Percentiles rank a stretch among this genome's conserved stretches.
phyloP scores from a whole-genome alignment of 2,797 vertebrate genomes.

The Tangara arthus region DNA sequence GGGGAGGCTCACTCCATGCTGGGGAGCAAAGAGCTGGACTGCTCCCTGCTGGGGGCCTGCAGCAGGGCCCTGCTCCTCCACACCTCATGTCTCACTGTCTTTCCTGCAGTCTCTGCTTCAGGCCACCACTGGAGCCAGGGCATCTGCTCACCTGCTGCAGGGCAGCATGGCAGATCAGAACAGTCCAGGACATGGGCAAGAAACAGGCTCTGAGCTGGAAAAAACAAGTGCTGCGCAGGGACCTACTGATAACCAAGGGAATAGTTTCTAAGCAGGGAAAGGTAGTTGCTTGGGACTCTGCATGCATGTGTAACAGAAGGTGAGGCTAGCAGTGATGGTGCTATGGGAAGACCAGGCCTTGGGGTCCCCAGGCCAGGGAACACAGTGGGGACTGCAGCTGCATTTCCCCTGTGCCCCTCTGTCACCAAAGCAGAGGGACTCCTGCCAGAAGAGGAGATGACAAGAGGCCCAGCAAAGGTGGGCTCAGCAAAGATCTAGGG shows the following conservation, averaged over 20 bases:
- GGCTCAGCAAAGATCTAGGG: background rate
- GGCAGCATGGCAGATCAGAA: background rate
- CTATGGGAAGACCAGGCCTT: background rate
- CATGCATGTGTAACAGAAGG: background rate
- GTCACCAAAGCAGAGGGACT: background rate
- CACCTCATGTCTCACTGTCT: background rate
- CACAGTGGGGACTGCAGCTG: background rate
- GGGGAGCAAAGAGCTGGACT: background rate
- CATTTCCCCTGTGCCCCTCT: background rate
- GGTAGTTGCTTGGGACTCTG: background rate
- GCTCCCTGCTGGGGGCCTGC: background rate
- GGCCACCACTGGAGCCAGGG: background rate
- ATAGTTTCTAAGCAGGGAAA: background rate
- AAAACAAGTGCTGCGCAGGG: background rate
- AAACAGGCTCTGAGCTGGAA: background rate
- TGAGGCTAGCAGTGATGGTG: background rate
- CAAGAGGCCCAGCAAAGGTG: background rate
- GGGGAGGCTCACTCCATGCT: background rate
- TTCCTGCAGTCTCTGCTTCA: background rate
- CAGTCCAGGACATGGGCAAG: background rate
- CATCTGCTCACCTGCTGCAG: background rate
- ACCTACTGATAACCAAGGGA: background rate
- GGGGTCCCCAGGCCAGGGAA: background rate
- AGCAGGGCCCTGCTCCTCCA: background rate
- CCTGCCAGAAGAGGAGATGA: background rate